These are phyloP conservation scores for Pteromalus puparum DNA, from an alignment of 1,140 invertebrate species.

Conservation along the genomic window DNA sequence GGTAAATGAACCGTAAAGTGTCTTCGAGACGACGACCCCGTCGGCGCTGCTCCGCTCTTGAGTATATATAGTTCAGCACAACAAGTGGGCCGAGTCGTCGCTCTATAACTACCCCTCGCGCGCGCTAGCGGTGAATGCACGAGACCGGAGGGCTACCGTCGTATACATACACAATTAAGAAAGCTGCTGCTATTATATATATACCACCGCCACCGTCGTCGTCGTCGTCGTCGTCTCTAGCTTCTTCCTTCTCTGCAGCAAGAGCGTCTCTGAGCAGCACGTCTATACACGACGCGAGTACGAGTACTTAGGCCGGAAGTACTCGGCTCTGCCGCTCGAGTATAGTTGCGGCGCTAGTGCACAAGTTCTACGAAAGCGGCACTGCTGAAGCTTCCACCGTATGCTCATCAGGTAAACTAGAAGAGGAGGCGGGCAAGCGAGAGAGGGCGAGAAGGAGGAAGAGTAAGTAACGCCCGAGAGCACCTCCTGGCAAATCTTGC, in stretches of 20 bases:
- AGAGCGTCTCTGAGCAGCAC: background rate
- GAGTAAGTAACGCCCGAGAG: background rate
- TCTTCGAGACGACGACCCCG: constrained; percentile 29
- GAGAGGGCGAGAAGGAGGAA: background rate
- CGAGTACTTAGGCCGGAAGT: constrained; percentile 32
- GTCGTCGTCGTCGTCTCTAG: background rate
- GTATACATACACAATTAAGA: constrained; percentile 44
- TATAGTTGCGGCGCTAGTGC: constrained; percentile 14
- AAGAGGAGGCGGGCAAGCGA: background rate
- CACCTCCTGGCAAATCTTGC: constrained; percentile 5
- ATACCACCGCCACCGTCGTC: background rate
- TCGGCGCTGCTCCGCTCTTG: background rate
- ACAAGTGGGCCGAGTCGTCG: constrained; percentile 24
- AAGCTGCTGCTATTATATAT: background rate
- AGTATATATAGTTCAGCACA: constrained; percentile 3
- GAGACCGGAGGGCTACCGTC: background rate
- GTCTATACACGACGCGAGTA: background rate
- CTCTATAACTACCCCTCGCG: background rate
- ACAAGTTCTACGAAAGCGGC: constrained; percentile 5
- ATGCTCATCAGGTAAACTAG: background rate
- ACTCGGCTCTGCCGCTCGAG: constrained; percentile 8
- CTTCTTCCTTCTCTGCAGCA: background rate
- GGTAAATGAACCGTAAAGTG: constrained; percentile 58
- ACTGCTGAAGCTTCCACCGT: background rate
- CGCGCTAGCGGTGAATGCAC: background rate